Evolutionary conservation across 2,797 vertebrate genomes (phyloP).

Genomic region (Eupleurogrammus muticus): DNA sequence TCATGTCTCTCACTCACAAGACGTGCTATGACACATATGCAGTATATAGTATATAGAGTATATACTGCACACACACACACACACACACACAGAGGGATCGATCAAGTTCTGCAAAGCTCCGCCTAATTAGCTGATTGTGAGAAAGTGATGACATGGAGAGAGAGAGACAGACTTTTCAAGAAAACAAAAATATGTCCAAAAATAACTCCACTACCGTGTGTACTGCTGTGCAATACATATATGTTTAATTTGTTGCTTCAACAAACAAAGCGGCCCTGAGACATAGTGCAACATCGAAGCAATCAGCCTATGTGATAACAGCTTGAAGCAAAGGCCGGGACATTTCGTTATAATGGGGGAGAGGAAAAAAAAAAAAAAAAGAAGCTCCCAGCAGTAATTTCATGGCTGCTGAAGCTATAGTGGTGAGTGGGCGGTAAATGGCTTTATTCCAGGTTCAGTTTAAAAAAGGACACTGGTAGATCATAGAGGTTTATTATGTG

Average conservation of each 20-base stretch:
- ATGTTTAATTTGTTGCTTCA: slow-evolving; percentile 57
- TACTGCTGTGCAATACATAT: slow-evolving; percentile 35
- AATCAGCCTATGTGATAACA: slow-evolving; percentile 57
- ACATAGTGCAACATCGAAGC: slow-evolving; percentile 69
- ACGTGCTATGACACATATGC: slow-evolving; percentile 31
- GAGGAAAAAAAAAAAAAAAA: too few relatives aligned
- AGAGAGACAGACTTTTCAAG: slow-evolving; percentile 3
- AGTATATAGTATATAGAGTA: too few relatives aligned
- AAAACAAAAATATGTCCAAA: slow-evolving; percentile 17
- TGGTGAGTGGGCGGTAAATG: slow-evolving; percentile 76
- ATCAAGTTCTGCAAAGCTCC: slow-evolving; percentile 22
- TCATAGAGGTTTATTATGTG: slow-evolving; percentile 74
- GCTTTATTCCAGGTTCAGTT: slow-evolving; percentile 82
- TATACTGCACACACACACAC: too few relatives aligned
- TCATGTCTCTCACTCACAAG: slow-evolving; percentile 30
- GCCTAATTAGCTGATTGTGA: slow-evolving; percentile 29
- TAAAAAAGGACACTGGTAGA: slow-evolving; percentile 72
- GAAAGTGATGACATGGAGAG: slow-evolving; percentile 12
- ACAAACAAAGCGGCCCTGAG: slow-evolving; percentile 65
- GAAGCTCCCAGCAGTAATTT: slow-evolving; percentile 82
- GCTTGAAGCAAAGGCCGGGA: slow-evolving; percentile 72
- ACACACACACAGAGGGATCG: slow-evolving; percentile 1
- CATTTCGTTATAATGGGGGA: slow-evolving; percentile 74
- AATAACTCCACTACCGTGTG: slow-evolving; percentile 41
- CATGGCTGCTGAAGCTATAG: slow-evolving; percentile 79